Percentiles rank a stretch among this genome's conserved stretches.
Conservation (phyloP, 2,113 vertebrate genomes). For the Edolisoma coerulescens region DNA sequence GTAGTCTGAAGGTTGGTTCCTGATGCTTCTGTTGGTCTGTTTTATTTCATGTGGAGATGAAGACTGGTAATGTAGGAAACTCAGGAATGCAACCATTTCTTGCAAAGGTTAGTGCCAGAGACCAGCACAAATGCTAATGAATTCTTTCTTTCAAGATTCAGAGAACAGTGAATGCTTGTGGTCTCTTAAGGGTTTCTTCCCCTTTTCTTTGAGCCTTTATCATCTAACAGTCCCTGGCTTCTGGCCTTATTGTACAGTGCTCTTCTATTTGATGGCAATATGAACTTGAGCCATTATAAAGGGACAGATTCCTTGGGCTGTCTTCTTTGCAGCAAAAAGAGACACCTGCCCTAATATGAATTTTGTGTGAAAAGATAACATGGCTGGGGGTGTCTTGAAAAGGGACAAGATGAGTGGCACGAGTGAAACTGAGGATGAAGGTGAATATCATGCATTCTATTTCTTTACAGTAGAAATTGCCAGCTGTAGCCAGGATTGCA, state of each 20-base stretch:
- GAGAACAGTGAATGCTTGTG: not conserved
- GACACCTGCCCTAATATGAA: not conserved
- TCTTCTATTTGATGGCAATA: not conserved
- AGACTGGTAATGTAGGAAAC: not conserved
- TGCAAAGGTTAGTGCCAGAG: not conserved
- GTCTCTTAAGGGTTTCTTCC: not conserved
- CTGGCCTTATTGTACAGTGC: not conserved
- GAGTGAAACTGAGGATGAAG: not conserved
- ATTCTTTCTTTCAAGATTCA: not conserved
- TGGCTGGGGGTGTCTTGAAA: not conserved
- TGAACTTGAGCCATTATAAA: not conserved
- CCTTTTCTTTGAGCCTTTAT: not conserved
- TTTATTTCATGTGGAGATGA: conserved; percentile 21
- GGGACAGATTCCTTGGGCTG: not conserved
- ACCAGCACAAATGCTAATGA: not conserved
- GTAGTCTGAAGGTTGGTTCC: conserved; percentile 15
- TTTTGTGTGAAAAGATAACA: not conserved
- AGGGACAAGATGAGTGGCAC: not conserved
- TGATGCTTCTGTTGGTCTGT: not conserved
- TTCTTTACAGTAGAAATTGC: not conserved
- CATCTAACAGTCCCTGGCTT: not conserved
- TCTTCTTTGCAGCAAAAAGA: not conserved
- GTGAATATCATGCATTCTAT: not conserved
- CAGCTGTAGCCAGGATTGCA: not conserved
- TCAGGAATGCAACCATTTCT: not conserved